Base-by-base conservation (phyloP, 92 coral and sea anemone species). In the Galaxea fascicularis region DNA sequence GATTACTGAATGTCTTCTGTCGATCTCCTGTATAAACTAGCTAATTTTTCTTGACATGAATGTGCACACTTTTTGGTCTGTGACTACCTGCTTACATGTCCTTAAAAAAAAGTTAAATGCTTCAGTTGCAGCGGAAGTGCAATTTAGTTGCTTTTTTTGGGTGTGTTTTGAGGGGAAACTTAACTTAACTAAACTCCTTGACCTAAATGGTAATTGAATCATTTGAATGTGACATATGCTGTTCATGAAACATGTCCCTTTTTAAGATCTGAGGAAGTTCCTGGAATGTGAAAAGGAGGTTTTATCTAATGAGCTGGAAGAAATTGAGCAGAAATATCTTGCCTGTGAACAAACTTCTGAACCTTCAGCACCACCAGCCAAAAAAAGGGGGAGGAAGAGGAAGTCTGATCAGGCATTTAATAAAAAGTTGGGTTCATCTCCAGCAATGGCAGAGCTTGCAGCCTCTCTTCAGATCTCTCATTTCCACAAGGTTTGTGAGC, bases 181-280 rank as follows among this genome's bases (percentile, higher is more conserved):
- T 8, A 13, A 46, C 51, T 46, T 7, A 46, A 13, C 51, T 46
- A 46, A 46, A 46, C 51, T 46, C 51, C 51, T n/a, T 54, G 60
- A 18, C 60, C 17, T 54, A 8, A 0, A 54, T n/a, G n/a, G n/a
- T n/a, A 54, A 54, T 54, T n/a, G n/a, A n/a, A n/a, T n/a, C n/a
- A n/a, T n/a, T n/a, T n/a, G n/a, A n/a, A 54, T 54, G 20, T 54
- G 60, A 54, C 5, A 18, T 4, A 54, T 54, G 60, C 60, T 54
- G 21, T 54, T 54, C 60, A 17, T 54, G 60, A 54, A 54, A 18
- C 21, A 18, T 54, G 4, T 25, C 2, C 27, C 4, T n/a, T 20
- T 29, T 69, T 18, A 17, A 69, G 74, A 69, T 47, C 15, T 72
- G 4, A 72, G 47, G 77, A 8, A 72, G 59, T 72, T 72, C 30